phyloP scores from a whole-genome alignment of 1,140 invertebrate species.

The Diploscapter pachys region DNA sequence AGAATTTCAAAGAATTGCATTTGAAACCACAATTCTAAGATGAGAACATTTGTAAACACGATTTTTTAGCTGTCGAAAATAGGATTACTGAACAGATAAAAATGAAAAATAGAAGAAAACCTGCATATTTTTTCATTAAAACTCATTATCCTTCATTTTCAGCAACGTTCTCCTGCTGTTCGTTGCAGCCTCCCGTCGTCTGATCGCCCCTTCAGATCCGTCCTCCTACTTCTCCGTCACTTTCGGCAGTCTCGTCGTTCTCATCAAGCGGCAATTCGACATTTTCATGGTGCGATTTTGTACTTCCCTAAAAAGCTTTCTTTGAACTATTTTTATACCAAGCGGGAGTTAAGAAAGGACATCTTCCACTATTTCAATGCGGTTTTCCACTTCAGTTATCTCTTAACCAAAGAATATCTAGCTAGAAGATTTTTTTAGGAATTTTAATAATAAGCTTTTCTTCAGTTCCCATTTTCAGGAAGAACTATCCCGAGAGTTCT shows the following conservation, averaged over 20 bases:
- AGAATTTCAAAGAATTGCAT: constrained; percentile 1
- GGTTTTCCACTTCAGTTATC: too few species aligned
- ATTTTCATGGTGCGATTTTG: constrained; percentile 72
- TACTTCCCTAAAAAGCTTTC: neutral
- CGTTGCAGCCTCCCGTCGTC: constrained; percentile 81
- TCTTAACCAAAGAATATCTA: too few species aligned
- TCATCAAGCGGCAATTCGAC: constrained; percentile 91
- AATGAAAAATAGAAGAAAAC: too few species aligned
- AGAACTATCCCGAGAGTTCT: constrained; percentile 63
- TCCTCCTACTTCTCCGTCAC: constrained; percentile 86
- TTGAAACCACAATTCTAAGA: constrained; percentile 34
- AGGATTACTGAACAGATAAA: too few species aligned
- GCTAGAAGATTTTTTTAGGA: too few species aligned
- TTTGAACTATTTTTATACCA: constrained; percentile 12
- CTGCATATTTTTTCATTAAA: too few species aligned
- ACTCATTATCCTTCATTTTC: constrained; percentile 38
- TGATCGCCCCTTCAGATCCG: constrained; percentile 81
- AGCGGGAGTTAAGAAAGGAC: neutral
- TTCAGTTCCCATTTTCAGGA: too few species aligned
- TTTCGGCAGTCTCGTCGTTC: constrained; percentile 79
- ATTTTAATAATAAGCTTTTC: too few species aligned
- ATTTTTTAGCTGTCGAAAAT: neutral
- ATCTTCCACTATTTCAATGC: too few species aligned
- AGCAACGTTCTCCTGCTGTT: constrained; percentile 88
- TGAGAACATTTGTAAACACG: constrained; percentile 10